Evolutionary conservation across 2,113 vertebrate species (phyloP).

Genomic region (Eulemur macaco): DNA sequence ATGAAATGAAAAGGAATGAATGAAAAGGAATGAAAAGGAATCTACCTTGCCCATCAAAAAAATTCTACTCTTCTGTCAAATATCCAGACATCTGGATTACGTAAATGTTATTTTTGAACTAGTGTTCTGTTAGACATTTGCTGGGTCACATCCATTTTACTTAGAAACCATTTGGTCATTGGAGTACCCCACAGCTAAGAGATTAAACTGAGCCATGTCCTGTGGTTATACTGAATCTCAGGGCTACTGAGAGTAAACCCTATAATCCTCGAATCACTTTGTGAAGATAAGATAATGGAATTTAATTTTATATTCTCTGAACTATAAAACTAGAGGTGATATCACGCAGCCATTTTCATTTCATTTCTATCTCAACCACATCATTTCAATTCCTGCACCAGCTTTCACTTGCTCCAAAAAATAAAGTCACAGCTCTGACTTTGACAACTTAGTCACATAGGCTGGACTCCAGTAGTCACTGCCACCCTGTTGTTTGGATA

Average conservation of each 20-base stretch:
- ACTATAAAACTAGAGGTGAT: not conserved
- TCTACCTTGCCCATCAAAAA: not conserved
- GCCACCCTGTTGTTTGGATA: not conserved
- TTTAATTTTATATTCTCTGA: not conserved
- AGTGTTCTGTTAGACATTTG: not conserved
- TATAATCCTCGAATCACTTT: not conserved
- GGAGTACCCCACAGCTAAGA: not conserved
- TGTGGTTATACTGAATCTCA: not conserved
- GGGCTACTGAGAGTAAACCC: not conserved
- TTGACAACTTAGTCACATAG: not conserved
- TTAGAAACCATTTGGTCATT: not conserved
- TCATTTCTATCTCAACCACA: not conserved
- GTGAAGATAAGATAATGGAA: not conserved
- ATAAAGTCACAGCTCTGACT: not conserved
- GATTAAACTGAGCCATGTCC: not conserved
- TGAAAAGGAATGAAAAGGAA: not conserved
- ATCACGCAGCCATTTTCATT: not conserved
- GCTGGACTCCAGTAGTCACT: not conserved
- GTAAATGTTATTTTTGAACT: not conserved
- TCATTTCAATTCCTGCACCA: not conserved
- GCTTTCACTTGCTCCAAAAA: not conserved
- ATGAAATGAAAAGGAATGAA: no score
- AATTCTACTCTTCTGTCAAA: not conserved
- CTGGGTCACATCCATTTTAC: not conserved
- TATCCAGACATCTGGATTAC: not conserved